Evolutionary conservation across 2,888 invertebrate genomes (phyloP), one percentile per base, ranked within the genome.

Genomic region (Danaus chrysippus): DNA sequence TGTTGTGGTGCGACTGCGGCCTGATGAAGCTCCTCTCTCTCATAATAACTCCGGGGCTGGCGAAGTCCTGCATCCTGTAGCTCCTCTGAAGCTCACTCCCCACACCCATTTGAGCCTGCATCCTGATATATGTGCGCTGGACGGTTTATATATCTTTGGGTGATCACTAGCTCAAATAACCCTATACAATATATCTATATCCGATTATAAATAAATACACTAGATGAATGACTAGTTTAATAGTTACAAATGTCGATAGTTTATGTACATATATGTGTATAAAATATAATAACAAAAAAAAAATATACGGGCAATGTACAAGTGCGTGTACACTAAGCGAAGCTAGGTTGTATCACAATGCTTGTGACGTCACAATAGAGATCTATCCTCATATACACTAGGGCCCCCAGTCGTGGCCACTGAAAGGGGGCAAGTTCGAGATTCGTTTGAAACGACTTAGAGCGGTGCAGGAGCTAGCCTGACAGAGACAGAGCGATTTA

Each of bases 21-120:
- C 94, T 92, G 59, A 95, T 91, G 82, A 95, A 95, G 81, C 95
- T 95, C 70, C 95, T 90, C 81, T 95, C 95, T 70, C 95, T 85
- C 80, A 93, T 93, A 76, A 93, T 92, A 71, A 94, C 92, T 63
- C 90, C 86, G 54, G 91, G 89, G 44, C 92, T 78, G 58, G 91
- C 87, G 75, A 93, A 93, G 75, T 93, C 92, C 76, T 89, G 90
- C 86, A 91, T 88, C 74, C 91, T 84, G 77, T 87, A 91, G 76
- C 91, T 91, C 70, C 91, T 79, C 78, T 91, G 91, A 77, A 91
- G 76, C 74, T 90, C 90, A 70, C 81, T 84, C 52, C 86, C 82
- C 12, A 86, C 81, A 62, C 87, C 88, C 58, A 90, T 77, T 80
- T 89, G 91, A 60, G 89, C 77, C 76, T 91, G 91, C 91, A 91